Evolutionary conservation across 2,113 vertebrate genomes (phyloP), one percentile per base, ranked within the genome.

Genomic region (Columba janthina): DNA sequence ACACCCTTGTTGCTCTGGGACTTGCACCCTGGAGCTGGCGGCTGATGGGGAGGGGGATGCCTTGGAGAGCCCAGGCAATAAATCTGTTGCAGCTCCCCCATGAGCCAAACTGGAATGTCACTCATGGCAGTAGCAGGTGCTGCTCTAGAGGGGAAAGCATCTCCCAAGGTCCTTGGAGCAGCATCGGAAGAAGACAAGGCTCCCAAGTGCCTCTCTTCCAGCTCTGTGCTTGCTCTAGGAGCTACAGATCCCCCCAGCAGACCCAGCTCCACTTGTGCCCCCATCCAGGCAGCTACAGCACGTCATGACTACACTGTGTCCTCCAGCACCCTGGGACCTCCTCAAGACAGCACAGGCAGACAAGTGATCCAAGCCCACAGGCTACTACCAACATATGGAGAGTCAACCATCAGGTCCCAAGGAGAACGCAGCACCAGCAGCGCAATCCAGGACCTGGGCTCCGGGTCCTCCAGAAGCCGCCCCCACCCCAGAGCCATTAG

Each of bases 221-320:
- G 24, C 8, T 65, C 53, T 79, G 40, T 6, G 28, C 38, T 69
- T 65, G 44, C 44, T 89, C 18, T 28, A 51, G 42, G n/a, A 83
- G 25, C 51, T 67, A 62, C 5, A n/a, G 32, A 67, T 12, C 21
- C 31, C 44, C 31, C 7, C 48, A 85, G 58, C 28, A 82, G 16
- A 26, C 6, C 21, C 46, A 44, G 70, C 12, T n/a, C n/a, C 4
- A 3, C 29, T 31, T 50, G 25, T 4, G 32, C 16, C 12, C 42
- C 85, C 42, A 71, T 24, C 42, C 66, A 67, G 0, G 1, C 42
- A 75, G 38, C 34, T 46, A 14, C 14, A 15, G 46, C 40, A 31
- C 0, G 7, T 18, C 3, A 2, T 7, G 20, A 40, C 60, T 73
- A 62, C 2, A 0, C 46, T 1, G 9, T 11, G 21, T 12, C 34